Conservation (phyloP, 2,888 invertebrate species). For the Campoletis raptor region DNA sequence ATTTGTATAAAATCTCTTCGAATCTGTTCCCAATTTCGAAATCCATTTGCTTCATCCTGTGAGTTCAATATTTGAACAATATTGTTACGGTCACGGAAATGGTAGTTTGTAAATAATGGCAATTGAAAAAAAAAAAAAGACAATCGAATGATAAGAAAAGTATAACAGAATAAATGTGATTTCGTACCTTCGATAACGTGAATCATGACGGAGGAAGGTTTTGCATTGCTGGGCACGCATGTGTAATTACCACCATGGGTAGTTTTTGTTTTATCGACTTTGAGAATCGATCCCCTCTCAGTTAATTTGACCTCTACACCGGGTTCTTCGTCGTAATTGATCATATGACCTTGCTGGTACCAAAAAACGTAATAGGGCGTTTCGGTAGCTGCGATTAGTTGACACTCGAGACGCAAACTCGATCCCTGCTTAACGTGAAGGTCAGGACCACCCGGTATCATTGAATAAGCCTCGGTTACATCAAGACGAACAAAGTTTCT, state of each 20-base stretch:
- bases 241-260: conserved; percentile 84
- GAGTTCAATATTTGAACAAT: not conserved
- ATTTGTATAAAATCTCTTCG: not conserved
- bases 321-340: conserved; percentile 90
- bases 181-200: conserved; percentile 80
- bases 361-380: conserved; percentile 91
- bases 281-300: conserved; percentile 79
- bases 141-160: too few species aligned
- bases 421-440: conserved; percentile 91
- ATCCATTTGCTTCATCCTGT: too few species aligned
- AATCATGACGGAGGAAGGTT: conserved; percentile 75
- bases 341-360: conserved; percentile 94
- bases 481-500: conserved; percentile 74
- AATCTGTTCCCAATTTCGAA: not conserved
- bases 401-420: conserved; percentile 89
- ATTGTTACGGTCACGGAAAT: too few species aligned
- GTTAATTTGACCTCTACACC: conserved; percentile 86
- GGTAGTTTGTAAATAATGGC: too few species aligned
- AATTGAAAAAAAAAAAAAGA: too few species aligned
- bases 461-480: conserved; percentile 89
- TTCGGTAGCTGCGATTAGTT: conserved; percentile 89
- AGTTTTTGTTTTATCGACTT: conserved; percentile 78
- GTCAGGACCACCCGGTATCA: conserved; percentile 90
- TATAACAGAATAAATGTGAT: too few species aligned
- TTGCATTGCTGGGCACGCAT: conserved; percentile 78